phyloP scores from a whole-genome alignment of 2,797 vertebrate species.

The Pantherophis vulpinus region DNA sequence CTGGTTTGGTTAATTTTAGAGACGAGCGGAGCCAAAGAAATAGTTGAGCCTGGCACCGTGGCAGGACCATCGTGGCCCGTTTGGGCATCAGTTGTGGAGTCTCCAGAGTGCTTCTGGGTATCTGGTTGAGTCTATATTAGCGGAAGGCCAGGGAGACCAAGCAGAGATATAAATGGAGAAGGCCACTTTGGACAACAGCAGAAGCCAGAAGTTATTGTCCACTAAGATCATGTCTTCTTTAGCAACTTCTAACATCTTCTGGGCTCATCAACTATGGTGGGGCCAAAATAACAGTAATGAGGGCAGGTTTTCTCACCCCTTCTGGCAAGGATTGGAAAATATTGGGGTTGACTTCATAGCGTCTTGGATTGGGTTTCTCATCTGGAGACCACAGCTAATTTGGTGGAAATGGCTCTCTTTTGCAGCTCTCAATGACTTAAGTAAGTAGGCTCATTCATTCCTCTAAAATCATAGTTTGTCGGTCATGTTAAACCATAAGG shows the following conservation, averaged over 20 bases:
- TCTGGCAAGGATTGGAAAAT: background rate
- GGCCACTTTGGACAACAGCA: background rate
- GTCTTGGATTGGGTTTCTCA: background rate
- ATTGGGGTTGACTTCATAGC: background rate
- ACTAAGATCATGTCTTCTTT: background rate
- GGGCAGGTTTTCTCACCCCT: background rate
- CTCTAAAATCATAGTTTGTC: background rate
- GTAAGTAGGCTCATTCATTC: background rate
- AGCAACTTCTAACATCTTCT: background rate
- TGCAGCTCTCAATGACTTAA: background rate
- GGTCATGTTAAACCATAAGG: background rate
- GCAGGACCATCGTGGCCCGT: background rate
- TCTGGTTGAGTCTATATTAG: background rate
- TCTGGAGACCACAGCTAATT: background rate
- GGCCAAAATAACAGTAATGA: background rate
- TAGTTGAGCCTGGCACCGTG: constrained; percentile 31
- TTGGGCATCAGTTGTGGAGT: background rate
- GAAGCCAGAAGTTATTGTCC: background rate
- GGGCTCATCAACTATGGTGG: background rate
- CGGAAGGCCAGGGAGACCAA: background rate
- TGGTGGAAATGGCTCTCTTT: background rate
- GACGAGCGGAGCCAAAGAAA: constrained; percentile 34
- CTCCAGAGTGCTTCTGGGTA: background rate
- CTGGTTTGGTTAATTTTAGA: constrained; percentile 66
- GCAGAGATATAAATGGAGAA: background rate